These are phyloP conservation scores for Phaethon lepturus DNA, from an alignment of 2,113 vertebrate genomes.

Conservation along the genomic window DNA sequence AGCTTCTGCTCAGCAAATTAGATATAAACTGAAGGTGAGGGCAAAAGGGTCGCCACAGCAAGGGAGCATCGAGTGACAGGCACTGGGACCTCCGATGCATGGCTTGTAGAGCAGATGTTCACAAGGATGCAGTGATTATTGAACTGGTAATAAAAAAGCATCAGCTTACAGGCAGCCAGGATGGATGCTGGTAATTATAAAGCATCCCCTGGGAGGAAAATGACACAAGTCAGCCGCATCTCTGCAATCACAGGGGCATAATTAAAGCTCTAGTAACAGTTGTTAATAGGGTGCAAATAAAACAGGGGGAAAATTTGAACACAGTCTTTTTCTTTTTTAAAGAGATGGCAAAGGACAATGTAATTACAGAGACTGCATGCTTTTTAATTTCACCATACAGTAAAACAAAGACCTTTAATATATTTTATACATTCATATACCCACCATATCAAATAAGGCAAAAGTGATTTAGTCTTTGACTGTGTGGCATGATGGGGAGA, in stretches of 20 bases:
- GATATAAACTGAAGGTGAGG: constrained; percentile 87
- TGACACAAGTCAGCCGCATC: constrained; percentile 96
- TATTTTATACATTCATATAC: constrained; percentile 58
- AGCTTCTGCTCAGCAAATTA: constrained; percentile 92
- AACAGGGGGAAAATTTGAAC: constrained; percentile 86
- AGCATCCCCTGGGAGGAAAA: constrained; percentile 93
- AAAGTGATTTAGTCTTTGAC: constrained; percentile 74
- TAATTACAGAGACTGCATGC: constrained; percentile 78
- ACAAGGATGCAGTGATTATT: constrained; percentile 93
- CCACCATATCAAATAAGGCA: constrained; percentile 51
- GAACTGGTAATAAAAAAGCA: constrained; percentile 91
- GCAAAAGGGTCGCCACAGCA: constrained; percentile 88
- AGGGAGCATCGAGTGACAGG: constrained; percentile 91
- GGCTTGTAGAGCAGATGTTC: constrained; percentile 95
- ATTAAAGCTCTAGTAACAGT: constrained; percentile 98
- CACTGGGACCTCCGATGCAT: constrained; percentile 88
- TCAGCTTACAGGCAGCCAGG: constrained; percentile 87
- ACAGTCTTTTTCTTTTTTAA: constrained; percentile 79
- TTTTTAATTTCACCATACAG: constrained; percentile 77
- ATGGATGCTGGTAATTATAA: constrained; percentile 99
- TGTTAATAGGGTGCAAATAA: constrained; percentile 98
- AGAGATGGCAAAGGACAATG: constrained; percentile 80
- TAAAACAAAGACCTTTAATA: constrained; percentile 74
- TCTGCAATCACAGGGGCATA: constrained; percentile 92
- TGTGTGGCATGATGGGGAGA: constrained; percentile 67